These are phyloP conservation scores for Oreochromis niloticus DNA, from an alignment of 2,113 vertebrate species.

Conservation along the genomic window DNA sequence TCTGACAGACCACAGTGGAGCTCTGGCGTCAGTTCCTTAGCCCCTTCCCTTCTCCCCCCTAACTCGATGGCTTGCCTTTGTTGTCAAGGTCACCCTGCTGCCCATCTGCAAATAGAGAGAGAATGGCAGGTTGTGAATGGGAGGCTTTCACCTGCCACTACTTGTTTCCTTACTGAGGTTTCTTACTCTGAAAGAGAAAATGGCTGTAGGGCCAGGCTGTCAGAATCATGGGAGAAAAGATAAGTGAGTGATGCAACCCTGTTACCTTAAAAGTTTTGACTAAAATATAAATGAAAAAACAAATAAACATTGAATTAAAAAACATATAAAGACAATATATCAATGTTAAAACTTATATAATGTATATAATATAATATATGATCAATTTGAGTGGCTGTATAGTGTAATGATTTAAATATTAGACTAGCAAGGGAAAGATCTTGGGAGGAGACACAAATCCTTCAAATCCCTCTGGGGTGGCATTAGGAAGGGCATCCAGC, in stretches of 20 bases:
- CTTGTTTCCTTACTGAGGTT: not conserved
- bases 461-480: not conserved
- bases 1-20: conserved; percentile 59
- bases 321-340: not conserved
- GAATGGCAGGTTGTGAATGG: conserved; percentile 20
- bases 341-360: not conserved
- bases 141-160: conserved; percentile 31
- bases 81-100: conserved; percentile 57
- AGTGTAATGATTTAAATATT: not conserved
- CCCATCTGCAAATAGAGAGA: not conserved
- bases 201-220: not conserved
- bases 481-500: not conserved
- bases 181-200: not conserved
- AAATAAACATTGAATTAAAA: not conserved
- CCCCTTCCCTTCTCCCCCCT: conserved; percentile 4
- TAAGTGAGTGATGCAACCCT: not conserved
- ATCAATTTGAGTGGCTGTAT: not conserved
- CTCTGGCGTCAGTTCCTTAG: conserved; percentile 39
- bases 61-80: conserved; percentile 38
- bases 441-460: fast-evolving
- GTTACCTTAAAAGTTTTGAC: not conserved
- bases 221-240: not conserved
- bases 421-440: not conserved
- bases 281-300: not conserved
- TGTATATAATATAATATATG: not conserved